Conservation (phyloP, 2,888 invertebrate species). For the Philopedon plagiatum region DNA sequence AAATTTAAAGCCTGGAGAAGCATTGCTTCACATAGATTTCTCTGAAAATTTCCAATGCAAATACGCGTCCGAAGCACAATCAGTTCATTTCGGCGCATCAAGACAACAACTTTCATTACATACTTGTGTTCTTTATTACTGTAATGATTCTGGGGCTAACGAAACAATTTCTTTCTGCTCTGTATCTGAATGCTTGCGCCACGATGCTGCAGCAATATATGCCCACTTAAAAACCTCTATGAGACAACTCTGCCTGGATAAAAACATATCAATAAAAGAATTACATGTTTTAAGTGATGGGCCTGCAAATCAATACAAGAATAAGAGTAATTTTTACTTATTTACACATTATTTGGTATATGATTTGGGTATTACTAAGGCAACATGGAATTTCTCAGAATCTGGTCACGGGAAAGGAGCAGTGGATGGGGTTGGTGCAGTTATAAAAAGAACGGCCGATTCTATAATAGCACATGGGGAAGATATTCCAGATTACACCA, state of each 20-base stretch:
- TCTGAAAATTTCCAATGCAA: not conserved
- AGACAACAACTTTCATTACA: not conserved
- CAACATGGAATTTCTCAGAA: constrained; percentile 9
- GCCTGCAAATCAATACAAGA: not conserved
- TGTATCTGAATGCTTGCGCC: not conserved
- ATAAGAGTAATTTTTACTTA: not conserved
- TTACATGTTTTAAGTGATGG: not conserved
- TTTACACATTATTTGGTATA: not conserved
- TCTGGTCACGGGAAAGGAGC: not conserved
- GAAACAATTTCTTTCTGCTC: no score
- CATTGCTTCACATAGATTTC: not conserved
- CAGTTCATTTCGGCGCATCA: not conserved
- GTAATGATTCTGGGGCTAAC: no score
- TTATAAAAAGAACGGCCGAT: not conserved
- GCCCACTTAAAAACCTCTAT: constrained; percentile 14
- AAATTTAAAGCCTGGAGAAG: not conserved
- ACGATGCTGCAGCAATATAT: not conserved
- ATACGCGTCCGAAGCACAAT: not conserved
- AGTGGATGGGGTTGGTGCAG: not conserved
- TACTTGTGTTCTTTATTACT: constrained; percentile 2
- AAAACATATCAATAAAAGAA: constrained; percentile 11
- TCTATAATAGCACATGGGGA: not conserved
- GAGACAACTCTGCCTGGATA: constrained; percentile 17
- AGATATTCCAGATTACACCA: not conserved
- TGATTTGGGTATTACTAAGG: not conserved